phyloP scores from a whole-genome alignment of 23 tunicate genomes.

The Trididemnum clinides region DNA sequence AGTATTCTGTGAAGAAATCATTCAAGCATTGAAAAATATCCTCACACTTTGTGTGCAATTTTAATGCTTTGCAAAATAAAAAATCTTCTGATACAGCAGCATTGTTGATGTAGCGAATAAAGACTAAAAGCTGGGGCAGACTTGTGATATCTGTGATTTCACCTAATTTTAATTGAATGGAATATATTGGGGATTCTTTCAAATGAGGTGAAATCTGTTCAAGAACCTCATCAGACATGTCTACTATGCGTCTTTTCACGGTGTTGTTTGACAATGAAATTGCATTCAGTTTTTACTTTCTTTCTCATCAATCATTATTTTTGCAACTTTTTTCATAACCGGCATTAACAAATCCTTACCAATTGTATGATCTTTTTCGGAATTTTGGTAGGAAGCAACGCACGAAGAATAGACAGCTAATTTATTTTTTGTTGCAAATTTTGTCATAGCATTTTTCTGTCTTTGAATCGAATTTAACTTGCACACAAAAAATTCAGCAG shows the following conservation, averaged over 20 bases:
- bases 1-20: conserved; percentile 27
- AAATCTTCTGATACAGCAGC: conserved; percentile 33
- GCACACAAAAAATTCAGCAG: conserved; percentile 42
- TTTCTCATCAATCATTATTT: conserved; percentile 45
- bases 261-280: conserved; percentile 40
- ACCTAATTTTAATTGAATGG: conserved; percentile 29
- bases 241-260: conserved; percentile 30
- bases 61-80: conserved; percentile 34
- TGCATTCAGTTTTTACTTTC: conserved; percentile 47
- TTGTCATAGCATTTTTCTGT: conserved; percentile 33
- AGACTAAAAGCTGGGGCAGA: conserved; percentile 32
- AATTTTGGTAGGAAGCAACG: conserved; percentile 39
- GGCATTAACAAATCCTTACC: conserved; percentile 42
- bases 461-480: conserved; percentile 45
- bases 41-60: conserved; percentile 29
- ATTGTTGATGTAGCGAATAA: conserved; percentile 37
- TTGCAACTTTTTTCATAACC: conserved; percentile 43
- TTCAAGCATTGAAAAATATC: conserved; percentile 35
- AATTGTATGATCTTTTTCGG: conserved; percentile 33
- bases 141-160: conserved; percentile 24
- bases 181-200: conserved; percentile 20
- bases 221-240: conserved; percentile 43
- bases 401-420: conserved; percentile 41
- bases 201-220: conserved; percentile 28
- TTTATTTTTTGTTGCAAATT: conserved; percentile 22